phyloP scores from a whole-genome alignment of 2,113 vertebrate species.

The Cricetomys ansorgei region DNA sequence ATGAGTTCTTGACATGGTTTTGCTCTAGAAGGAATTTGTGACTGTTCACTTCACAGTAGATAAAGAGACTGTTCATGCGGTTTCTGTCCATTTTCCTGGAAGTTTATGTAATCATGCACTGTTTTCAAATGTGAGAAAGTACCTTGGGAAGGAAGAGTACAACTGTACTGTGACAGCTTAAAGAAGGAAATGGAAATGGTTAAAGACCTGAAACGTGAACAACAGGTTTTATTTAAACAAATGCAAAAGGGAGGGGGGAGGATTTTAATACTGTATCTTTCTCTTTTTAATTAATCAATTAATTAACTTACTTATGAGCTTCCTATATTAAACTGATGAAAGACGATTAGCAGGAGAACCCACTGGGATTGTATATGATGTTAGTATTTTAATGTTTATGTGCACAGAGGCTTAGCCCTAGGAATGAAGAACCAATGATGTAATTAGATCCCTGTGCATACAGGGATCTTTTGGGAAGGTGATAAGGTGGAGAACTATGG shows the following conservation, averaged over 20 bases:
- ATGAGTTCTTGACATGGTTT: not conserved
- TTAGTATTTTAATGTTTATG: not conserved
- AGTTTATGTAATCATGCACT: not conserved
- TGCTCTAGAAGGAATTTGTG: not conserved
- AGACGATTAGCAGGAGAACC: not conserved
- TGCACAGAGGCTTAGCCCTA: not conserved
- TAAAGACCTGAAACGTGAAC: not conserved
- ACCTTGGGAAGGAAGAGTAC: not conserved
- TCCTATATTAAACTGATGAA: not conserved
- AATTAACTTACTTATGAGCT: not conserved
- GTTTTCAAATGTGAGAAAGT: conserved; percentile 13
- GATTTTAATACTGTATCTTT: not conserved
- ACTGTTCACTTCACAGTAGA: not conserved
- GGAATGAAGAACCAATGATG: not conserved
- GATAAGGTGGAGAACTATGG: not conserved
- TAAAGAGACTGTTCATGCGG: not conserved
- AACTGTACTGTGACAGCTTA: not conserved
- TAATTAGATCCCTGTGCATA: not conserved
- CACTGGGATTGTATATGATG: not conserved
- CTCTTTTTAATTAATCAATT: not conserved
- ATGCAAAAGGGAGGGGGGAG: not conserved
- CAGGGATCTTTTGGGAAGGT: too few species aligned
- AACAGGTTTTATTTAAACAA: not conserved
- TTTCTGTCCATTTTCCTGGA: not conserved
- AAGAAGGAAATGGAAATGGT: not conserved